A percentile compares a stretch with the other conserved stretches of the same genome.
Evolutionary conservation across 2,797 vertebrate species (phyloP).

Genomic region (Melanotaenia pygmaea): DNA sequence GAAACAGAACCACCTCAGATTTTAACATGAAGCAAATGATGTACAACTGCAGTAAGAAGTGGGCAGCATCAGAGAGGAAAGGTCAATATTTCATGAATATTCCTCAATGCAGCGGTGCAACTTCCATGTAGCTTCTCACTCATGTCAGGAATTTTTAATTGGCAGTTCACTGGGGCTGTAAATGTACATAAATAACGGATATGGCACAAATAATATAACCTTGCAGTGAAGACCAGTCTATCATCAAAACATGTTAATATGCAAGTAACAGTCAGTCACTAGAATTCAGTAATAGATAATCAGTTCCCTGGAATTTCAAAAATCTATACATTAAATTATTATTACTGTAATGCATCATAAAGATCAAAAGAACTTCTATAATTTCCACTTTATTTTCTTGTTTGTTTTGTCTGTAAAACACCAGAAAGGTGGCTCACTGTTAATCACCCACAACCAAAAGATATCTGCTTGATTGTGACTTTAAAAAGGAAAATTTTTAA

Average conservation of each 20-base stretch:
- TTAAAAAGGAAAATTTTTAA: background rate
- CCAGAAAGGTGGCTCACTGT: background rate
- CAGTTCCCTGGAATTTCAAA: background rate
- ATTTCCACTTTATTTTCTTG: background rate
- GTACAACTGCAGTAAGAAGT: constrained; percentile 23
- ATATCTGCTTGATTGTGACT: background rate
- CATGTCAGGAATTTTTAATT: constrained; percentile 30
- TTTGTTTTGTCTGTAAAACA: background rate
- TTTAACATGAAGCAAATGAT: constrained; percentile 49
- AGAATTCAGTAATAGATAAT: background rate
- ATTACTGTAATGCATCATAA: background rate
- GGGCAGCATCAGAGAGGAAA: constrained; percentile 16
- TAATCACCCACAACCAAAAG: background rate
- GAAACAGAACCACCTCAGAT: constrained; percentile 46
- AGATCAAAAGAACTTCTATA: background rate
- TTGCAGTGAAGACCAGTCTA: background rate
- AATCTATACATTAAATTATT: background rate
- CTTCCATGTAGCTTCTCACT: constrained; percentile 16
- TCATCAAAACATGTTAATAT: constrained; percentile 6
- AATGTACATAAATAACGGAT: constrained; percentile 26
- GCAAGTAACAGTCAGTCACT: background rate
- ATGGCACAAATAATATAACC: constrained; percentile 8
- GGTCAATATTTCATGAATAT: constrained; percentile 40
- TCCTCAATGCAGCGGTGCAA: constrained; percentile 22
- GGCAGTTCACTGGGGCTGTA: constrained; percentile 15